Percentiles rank a stretch among this genome's conserved stretches.
Evolutionary conservation across 2,797 vertebrate genomes (phyloP).

Genomic region (Gila robusta): DNA sequence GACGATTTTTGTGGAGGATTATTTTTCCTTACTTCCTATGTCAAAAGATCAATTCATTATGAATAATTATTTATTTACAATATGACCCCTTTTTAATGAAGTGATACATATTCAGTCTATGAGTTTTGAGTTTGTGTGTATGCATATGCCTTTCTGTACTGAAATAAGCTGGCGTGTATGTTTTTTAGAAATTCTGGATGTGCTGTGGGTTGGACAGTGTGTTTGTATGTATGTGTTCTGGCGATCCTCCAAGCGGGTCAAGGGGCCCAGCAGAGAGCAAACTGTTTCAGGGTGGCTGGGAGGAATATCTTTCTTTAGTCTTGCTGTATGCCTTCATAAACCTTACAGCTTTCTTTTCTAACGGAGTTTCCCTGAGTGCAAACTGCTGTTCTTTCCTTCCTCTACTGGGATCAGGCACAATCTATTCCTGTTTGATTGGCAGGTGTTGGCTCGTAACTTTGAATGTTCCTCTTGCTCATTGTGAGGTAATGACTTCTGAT

Average conservation of each 20-base stretch:
- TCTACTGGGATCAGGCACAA: not conserved
- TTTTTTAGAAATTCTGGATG: conserved; percentile 24
- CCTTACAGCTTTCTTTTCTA: conserved; percentile 36
- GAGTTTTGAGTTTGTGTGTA: conserved; percentile 49
- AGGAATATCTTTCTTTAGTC: conserved; percentile 25
- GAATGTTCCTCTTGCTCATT: conserved; percentile 38
- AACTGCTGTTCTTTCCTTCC: conserved; percentile 18
- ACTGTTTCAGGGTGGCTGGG: conserved; percentile 46
- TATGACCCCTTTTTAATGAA: not conserved
- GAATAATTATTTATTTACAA: not conserved
- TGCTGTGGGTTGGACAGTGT: conserved; percentile 47
- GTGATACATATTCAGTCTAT: conserved; percentile 36
- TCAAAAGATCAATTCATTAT: not conserved
- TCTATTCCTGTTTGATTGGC: conserved; percentile 32
- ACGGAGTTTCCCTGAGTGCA: not conserved
- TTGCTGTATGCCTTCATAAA: conserved; percentile 31
- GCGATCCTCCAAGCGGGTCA: conserved; percentile 52
- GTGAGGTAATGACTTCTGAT: conserved; percentile 46
- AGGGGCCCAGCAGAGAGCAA: conserved; percentile 59
- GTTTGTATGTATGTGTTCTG: conserved; percentile 54
- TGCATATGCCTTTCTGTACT: conserved; percentile 35
- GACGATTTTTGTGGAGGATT: not conserved
- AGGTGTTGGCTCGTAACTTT: conserved; percentile 33
- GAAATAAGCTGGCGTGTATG: not conserved
- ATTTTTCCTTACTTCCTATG: not conserved